Evolutionary conservation across 2,797 vertebrate genomes (phyloP).

Genomic region (Hylomyscus alleni): DNA sequence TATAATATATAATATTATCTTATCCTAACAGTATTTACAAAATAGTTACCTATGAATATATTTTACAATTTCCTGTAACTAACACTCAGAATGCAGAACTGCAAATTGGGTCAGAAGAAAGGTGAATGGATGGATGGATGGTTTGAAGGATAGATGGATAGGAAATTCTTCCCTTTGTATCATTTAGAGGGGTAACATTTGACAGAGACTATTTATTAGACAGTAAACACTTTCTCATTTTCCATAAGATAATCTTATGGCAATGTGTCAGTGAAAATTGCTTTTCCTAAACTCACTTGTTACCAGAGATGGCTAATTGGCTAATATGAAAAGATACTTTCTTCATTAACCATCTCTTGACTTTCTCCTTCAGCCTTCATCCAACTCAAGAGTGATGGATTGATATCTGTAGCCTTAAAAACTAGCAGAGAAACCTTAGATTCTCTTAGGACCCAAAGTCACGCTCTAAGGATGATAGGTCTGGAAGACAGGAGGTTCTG

Average conservation of each 20-base stretch:
- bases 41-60: background rate
- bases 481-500: background rate
- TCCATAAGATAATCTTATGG: background rate
- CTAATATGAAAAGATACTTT: background rate
- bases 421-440: background rate
- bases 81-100: background rate
- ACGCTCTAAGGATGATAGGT: background rate
- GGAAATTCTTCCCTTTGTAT: background rate
- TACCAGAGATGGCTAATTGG: background rate
- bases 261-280: background rate
- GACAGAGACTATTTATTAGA: background rate
- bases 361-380: conserved; percentile 13
- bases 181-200: background rate
- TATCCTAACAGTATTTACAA: background rate
- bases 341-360: no score
- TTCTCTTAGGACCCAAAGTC: background rate
- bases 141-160: background rate
- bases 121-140: background rate
- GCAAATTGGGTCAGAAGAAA: background rate
- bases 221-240: background rate
- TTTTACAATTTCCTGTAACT: conserved; percentile 6
- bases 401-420: background rate
- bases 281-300: background rate
- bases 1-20: background rate
- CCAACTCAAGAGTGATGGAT: background rate